Percentiles rank a stretch among this genome's conserved stretches.
Conservation (phyloP, 2,113 vertebrate genomes). For the Fukomys damarensis region DNA sequence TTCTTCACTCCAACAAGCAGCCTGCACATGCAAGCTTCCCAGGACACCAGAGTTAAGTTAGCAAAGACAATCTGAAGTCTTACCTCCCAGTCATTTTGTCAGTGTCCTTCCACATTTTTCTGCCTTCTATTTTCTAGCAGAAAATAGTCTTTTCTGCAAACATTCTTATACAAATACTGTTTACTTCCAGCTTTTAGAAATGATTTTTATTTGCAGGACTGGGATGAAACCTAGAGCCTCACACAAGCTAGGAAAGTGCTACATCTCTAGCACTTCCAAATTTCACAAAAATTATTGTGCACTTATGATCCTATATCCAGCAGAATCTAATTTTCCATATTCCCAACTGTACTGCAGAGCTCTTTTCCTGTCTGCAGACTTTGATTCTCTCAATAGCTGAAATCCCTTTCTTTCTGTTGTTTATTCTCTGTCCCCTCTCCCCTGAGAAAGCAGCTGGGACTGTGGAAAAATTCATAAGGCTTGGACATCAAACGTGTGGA, state of each 20-base stretch:
- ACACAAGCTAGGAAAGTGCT: neutral
- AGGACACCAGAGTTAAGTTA: neutral
- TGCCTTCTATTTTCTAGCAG: neutral
- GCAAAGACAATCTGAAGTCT: neutral
- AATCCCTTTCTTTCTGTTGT: neutral
- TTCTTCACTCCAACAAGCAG: neutral
- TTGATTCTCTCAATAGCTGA: neutral
- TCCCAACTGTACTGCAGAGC: neutral
- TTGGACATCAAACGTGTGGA: neutral
- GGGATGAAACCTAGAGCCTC: neutral
- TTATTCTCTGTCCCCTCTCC: neutral
- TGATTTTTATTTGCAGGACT: neutral
- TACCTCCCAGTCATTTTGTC: neutral
- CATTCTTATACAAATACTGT: neutral
- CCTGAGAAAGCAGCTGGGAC: neutral
- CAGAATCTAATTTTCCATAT: neutral
- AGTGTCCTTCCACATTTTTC: neutral
- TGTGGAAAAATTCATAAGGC: neutral
- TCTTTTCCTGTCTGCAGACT: neutral
- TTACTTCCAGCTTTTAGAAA: neutral
- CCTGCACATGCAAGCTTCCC: neutral
- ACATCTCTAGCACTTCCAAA: neutral
- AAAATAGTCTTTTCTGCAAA: neutral
- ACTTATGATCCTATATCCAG: neutral
- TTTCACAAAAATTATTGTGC: neutral